These are phyloP conservation scores for Penaeus indicus DNA, from an alignment of 1,140 invertebrate genomes.

Conservation along the genomic window DNA sequence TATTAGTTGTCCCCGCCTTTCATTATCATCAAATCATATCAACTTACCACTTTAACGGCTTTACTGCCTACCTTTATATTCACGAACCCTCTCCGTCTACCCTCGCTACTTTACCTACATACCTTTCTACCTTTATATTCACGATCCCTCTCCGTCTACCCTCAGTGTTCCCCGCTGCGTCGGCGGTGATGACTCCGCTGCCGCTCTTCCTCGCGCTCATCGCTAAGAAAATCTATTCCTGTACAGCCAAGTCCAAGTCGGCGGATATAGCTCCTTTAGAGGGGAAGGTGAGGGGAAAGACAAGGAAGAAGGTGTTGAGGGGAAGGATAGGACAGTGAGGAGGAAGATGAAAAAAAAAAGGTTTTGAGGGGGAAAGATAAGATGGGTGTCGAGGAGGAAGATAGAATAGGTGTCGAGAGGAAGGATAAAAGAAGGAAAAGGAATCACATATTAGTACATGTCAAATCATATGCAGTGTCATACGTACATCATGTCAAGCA, in stretches of 20 bases:
- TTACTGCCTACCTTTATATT: not conserved
- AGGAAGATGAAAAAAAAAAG: too few relatives aligned
- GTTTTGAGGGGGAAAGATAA: not conserved
- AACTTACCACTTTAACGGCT: too few relatives aligned
- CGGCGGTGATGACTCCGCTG: slow-evolving; percentile 38
- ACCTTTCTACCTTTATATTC: too few relatives aligned
- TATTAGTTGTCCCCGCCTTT: too few relatives aligned
- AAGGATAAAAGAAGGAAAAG: too few relatives aligned
- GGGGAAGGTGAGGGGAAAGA: not conserved
- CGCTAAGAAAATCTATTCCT: slow-evolving; percentile 10
- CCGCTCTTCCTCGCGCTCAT: slow-evolving; percentile 3
- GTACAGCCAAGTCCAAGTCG: not conserved
- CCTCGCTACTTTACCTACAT: not conserved
- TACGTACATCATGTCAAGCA: too few relatives aligned
- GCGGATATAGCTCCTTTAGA: not conserved
- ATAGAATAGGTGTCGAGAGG: too few relatives aligned
- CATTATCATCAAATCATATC: too few relatives aligned
- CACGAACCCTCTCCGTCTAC: not conserved
- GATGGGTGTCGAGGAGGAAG: too few relatives aligned
- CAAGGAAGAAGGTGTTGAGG: not conserved
- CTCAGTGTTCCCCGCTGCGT: slow-evolving; percentile 45
- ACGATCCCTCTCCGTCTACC: not conserved
- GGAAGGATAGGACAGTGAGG: too few relatives aligned
- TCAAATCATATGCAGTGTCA: too few relatives aligned
- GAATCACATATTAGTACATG: too few relatives aligned